Conservation (phyloP, 2,888 invertebrate species). For the Epinotia nisella region DNA sequence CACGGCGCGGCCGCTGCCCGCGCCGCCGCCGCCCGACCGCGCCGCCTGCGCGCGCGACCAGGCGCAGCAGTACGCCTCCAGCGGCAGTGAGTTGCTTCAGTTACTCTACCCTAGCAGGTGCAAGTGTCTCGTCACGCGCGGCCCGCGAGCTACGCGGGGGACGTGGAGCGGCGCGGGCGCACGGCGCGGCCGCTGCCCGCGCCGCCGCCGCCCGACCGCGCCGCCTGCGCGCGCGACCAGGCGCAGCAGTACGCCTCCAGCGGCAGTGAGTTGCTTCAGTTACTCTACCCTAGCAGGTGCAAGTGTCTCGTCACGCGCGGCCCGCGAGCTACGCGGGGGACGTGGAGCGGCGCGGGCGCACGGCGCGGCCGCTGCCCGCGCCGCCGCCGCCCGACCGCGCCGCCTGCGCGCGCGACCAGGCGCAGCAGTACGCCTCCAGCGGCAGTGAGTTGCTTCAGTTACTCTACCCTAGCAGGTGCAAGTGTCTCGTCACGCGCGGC, state of each 20-base stretch:
- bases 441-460: slow-evolving; percentile 81
- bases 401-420: slow-evolving; percentile 51
- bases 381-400: slow-evolving; percentile 54
- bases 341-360: too few species aligned
- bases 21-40: too few species aligned
- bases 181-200: slow-evolving; percentile 60
- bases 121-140: slow-evolving; percentile 61
- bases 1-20: too few species aligned
- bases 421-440: slow-evolving; percentile 87
- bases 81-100: too few species aligned
- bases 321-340: too few species aligned
- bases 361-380: slow-evolving; percentile 62
- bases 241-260: slow-evolving; percentile 86
- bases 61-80: too few species aligned
- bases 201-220: slow-evolving; percentile 53
- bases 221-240: slow-evolving; percentile 52
- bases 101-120: too few species aligned
- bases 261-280: slow-evolving; percentile 86
- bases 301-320: slow-evolving; percentile 68
- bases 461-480: slow-evolving; percentile 62
- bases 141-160: neutral
- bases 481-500: slow-evolving; percentile 59
- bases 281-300: slow-evolving; percentile 46
- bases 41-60: too few species aligned
- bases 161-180: neutral